Conservation (phyloP, 2,797 vertebrate species). For the Eidolon dupreanum region DNA sequence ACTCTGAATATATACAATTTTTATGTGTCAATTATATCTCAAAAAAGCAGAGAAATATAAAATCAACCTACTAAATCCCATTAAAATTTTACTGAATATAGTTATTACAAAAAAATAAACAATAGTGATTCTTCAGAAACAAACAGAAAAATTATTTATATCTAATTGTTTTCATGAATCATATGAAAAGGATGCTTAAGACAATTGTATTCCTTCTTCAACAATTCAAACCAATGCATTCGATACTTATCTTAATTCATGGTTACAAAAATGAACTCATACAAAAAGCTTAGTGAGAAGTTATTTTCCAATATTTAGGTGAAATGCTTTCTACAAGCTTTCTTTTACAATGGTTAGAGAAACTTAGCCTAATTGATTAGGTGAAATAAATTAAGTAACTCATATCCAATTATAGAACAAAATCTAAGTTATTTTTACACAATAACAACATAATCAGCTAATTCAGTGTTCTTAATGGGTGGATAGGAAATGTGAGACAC, state of each 20-base stretch:
- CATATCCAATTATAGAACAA: not conserved
- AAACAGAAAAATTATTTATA: not conserved
- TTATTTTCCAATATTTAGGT: not conserved
- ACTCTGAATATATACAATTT: not conserved
- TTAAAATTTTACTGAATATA: not conserved
- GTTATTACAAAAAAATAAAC: not conserved
- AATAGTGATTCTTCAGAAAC: not conserved
- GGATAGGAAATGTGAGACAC: not conserved
- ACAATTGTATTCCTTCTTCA: not conserved
- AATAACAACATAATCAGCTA: not conserved
- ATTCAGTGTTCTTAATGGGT: not conserved
- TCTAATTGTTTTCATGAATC: not conserved
- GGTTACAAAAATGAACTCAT: not conserved
- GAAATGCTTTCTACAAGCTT: not conserved
- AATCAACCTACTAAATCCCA: not conserved
- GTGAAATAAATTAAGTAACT: not conserved
- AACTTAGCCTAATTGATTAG: not conserved
- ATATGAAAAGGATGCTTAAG: not conserved
- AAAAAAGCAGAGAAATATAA: not conserved
- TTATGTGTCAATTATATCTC: not conserved
- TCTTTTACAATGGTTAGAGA: not conserved
- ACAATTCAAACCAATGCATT: not conserved
- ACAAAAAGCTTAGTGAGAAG: not conserved
- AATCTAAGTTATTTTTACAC: not conserved
- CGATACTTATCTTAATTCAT: not conserved